Base-by-base conservation (phyloP, 2,888 invertebrate species). In the Oxytorus armatus region DNA sequence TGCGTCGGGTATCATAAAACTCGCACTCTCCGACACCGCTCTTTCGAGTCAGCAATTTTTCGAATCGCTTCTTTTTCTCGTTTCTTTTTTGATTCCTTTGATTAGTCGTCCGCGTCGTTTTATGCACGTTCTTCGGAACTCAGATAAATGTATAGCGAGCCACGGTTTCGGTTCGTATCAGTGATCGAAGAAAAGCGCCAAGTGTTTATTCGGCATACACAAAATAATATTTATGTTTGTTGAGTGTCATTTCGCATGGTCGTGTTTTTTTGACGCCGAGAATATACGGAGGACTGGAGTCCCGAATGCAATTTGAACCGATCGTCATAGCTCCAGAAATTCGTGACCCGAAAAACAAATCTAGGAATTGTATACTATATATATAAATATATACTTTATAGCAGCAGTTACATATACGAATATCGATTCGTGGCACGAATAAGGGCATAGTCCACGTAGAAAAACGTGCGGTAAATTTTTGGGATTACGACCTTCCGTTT, bases 331-430 rank as follows among this genome's bases (percentile, higher is more conserved):
- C 59, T 44, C 66, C 10, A 39, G 68, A 73, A 72, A 76, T 68
- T 47, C 79, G 72, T 61, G 76, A 76, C 76, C 65, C 77, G 77
- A 77, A 70, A 76, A 69, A 76, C 79, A 55, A 74, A 69, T 53
- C 68, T 55, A 25, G 8, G 61, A 53, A 65, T 61, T 57, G 14
- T 61, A 53, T 33, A 53, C 44, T 61, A 14, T 59, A 47, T 59
- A 59, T 29, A 29, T 3, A 55, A 51, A 33, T 25, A 55, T 36
- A 61, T 53, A 70, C 63, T 70, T 61, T 69, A 42, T 47, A 70
- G 59, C 25, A 57, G 61, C 47, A 53, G 53, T 61, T 29, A 29
- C 5, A 61, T 61, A 33, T 16, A 68, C 14, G 53, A 53, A 39
- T 42, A 68, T 66, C 66, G 36, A 68, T 53, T 25, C 14, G 39